These are phyloP conservation scores for Propithecus coquereli DNA, from an alignment of 2,113 vertebrate genomes.

Conservation along the genomic window DNA sequence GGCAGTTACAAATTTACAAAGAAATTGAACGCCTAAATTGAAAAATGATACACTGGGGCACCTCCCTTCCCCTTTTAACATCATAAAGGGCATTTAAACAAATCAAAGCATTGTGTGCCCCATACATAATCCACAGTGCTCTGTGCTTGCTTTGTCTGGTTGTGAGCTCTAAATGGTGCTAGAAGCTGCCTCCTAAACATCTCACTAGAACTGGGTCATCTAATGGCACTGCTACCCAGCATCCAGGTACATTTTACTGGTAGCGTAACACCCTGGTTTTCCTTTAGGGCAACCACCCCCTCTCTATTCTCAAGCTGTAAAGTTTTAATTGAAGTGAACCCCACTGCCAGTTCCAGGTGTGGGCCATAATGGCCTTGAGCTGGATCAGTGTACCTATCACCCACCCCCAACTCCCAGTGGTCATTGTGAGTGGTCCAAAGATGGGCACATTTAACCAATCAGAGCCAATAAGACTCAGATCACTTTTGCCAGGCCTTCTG, in stretches of 20 bases:
- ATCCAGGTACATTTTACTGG: not conserved
- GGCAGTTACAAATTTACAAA: not conserved
- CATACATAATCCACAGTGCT: not conserved
- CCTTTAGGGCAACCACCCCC: not conserved
- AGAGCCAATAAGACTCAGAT: not conserved
- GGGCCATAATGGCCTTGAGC: not conserved
- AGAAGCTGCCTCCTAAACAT: not conserved
- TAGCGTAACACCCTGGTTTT: not conserved
- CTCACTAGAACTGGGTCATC: not conserved
- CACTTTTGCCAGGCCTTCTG: not conserved
- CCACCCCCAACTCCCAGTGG: rapidly evolving
- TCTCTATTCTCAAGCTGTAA: not conserved
- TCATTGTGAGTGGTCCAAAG: not conserved
- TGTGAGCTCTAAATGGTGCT: not conserved
- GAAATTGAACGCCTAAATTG: not conserved
- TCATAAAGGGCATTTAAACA: not conserved
- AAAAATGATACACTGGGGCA: not conserved
- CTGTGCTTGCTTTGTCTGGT: not conserved
- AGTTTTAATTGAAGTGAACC: not conserved
- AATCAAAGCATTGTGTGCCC: not conserved
- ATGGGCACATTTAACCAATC: not conserved
- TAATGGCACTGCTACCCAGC: not conserved
- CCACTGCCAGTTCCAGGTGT: not conserved
- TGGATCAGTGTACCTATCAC: not conserved
- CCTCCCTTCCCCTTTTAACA: not conserved